Evolutionary conservation across 2,888 invertebrate genomes (phyloP), one percentile per base, ranked within the genome.

Genomic region (Aquatica leii): DNA sequence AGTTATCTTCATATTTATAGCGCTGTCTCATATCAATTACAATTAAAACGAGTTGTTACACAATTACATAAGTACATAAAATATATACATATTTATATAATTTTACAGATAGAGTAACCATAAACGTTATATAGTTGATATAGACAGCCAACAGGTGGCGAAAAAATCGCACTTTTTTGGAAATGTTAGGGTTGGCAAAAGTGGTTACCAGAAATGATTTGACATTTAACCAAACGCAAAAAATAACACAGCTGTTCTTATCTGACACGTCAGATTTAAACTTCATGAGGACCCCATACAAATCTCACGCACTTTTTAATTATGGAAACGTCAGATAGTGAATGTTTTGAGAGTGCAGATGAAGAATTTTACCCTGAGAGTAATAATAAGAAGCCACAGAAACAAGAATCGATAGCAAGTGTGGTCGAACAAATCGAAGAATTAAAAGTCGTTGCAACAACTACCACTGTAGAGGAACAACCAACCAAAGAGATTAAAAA

Each of bases 321-420:
- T 18, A 90, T 90, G 90, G 86, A 88, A 74, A 86, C 88, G 34
- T 90, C 90, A 69, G 91, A 91, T 68, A 90, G 90, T 79, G 91
- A 91, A 73, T 88, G 86, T 75, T 92, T 91, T 77, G 90, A 91
- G 80, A 91, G 91, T 81, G 91, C 91, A 2, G 91, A 91, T 73
- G 91, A 92, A 75, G 90, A 88, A 31, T 81, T 84, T 66, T 87
- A 87, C 24, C 82, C 83, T 57, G 82, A 80, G 56, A 74, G 82
- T 34, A 54, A 60, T 11, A 40, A 54, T 58, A 67, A 41, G 65
- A 52, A 17, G 11, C 48, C 34, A 11, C 46, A 54, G 8, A 18
- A 54, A 21, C 40, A 41, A 21, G 41, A 12, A 4, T 12, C 40
- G n/a, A 48, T 24, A 35, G 21, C 48, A n/a, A 2, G 1, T 24